These are phyloP conservation scores for Lethenteron reissneri DNA, from an alignment of 2,113 vertebrate genomes.

Conservation along the genomic window DNA sequence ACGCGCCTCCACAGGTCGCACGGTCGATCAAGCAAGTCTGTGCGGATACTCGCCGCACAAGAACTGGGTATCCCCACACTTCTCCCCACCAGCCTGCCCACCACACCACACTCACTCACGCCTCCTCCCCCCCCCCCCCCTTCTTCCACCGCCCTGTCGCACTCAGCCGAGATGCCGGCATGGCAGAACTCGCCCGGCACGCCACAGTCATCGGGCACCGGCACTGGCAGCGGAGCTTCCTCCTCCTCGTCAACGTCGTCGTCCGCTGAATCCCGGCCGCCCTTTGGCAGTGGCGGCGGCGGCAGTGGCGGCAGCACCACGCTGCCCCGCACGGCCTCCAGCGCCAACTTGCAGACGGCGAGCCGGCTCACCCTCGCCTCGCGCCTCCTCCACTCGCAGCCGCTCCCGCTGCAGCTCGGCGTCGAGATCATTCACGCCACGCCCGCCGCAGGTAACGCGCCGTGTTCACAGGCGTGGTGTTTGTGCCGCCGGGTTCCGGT, in stretches of 20 bases:
- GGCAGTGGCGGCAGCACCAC: conserved; percentile 10
- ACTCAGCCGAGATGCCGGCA: not conserved
- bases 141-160: not conserved
- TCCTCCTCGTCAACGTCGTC: not conserved
- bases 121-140: no score
- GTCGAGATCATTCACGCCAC: conserved; percentile 84
- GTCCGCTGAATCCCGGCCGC: not conserved
- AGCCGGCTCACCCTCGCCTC: conserved; percentile 93
- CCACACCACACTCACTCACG: no score
- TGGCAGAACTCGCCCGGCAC: not conserved
- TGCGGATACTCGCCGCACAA: not conserved
- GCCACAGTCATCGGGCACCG: not conserved
- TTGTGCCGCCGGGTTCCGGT: no score
- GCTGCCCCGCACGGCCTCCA: conserved; percentile 68
- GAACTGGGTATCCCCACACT: no score
- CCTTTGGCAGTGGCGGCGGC: not conserved
- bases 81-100: no score
- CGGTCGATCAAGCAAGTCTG: not conserved
- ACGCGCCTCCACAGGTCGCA: conserved; percentile 16
- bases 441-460: conserved; percentile 59
- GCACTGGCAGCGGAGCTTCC: not conserved
- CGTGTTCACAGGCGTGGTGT: no score
- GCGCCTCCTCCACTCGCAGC: conserved; percentile 62
- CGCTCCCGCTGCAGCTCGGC: conserved; percentile 53
- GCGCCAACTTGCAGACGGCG: conserved; percentile 83